These are phyloP conservation scores for Pelecanus crispus DNA, from an alignment of 2,113 vertebrate species.

Conservation along the genomic window DNA sequence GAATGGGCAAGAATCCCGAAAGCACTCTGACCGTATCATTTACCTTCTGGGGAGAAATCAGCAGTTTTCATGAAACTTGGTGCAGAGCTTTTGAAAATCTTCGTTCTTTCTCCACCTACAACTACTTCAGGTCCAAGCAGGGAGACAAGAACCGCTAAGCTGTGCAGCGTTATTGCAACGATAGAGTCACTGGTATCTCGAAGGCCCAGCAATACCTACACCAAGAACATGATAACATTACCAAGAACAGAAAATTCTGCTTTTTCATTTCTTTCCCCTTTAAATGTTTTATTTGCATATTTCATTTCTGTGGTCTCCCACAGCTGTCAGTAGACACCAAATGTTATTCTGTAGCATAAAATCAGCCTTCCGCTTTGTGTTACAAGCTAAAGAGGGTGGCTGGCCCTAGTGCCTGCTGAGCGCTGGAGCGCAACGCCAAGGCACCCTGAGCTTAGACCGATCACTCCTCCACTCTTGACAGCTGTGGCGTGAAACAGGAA, in stretches of 20 bases:
- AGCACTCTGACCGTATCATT: neutral
- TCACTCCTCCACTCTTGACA: neutral
- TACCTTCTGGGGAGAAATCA: slow-evolving; percentile 90
- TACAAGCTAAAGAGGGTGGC: neutral
- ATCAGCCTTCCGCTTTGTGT: neutral
- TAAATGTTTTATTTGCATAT: neutral
- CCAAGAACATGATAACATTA: neutral
- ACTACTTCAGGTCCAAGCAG: slow-evolving; percentile 93
- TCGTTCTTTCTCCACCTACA: slow-evolving; percentile 90
- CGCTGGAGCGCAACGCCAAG: rapidly evolving
- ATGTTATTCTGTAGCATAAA: neutral
- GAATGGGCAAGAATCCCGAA: neutral
- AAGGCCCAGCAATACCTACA: slow-evolving; percentile 91
- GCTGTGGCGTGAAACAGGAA: neutral
- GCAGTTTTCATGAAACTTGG: slow-evolving; percentile 90
- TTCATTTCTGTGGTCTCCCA: neutral
- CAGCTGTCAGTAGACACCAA: neutral
- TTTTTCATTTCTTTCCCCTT: neutral
- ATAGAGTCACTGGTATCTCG: slow-evolving; percentile 88
- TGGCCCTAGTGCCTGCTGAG: neutral
- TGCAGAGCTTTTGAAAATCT: slow-evolving; percentile 93
- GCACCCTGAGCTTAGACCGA: neutral
- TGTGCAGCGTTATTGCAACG: slow-evolving; percentile 90
- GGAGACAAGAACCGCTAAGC: slow-evolving; percentile 90
- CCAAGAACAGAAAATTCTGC: neutral